Evolutionary conservation across 2,797 vertebrate genomes (phyloP), one percentile per base, ranked within the genome.

Genomic region (Chromis chromis): DNA sequence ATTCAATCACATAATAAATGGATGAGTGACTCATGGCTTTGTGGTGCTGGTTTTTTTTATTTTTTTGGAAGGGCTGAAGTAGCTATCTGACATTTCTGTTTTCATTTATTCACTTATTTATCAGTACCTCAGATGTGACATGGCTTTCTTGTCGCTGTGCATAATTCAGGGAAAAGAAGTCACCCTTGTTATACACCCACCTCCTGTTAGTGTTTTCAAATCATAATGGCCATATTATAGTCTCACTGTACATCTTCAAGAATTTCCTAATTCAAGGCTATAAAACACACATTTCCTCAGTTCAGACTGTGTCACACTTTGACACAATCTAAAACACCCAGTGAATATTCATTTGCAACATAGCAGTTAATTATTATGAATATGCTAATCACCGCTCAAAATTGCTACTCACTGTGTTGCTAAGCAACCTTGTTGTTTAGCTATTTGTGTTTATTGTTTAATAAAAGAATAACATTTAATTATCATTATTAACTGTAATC

Each of bases 401-500:
- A n/a, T 22, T 67, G 55, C 56, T 19, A 9, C 65, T 76, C 31
- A n/a, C n/a, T 17, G 16, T 60, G 78, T 82, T 83, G 79, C 81
- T 67, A 72, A 70, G 74, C 74, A 86, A 71, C 85, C 46, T 48
- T 2, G 10, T 71, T 79, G 67, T 80, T 67, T 65, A 27, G 64
- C 60, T 46, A 49, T 53, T 65, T 68, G 11, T 0, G 0, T 62
- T 44, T 28, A 71, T 68, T 73, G 52, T 68, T 66, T 72, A 70
- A 71, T 70, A 17, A 74, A 72, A 84, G 28, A 90, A 84, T 72
- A 65, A 61, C 53, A 79, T 66, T 70, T 54, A 58, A 77, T 69
- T 64, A 48, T 49, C 24, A 69, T 62, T 36, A 68, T 31, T 65
- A 65, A 67, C 42, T 69, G 6, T 48, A 65, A 72, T 81, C 56